Evolutionary conservation across 2,797 vertebrate species (phyloP).

Genomic region (Etheostoma nigrum): DNA sequence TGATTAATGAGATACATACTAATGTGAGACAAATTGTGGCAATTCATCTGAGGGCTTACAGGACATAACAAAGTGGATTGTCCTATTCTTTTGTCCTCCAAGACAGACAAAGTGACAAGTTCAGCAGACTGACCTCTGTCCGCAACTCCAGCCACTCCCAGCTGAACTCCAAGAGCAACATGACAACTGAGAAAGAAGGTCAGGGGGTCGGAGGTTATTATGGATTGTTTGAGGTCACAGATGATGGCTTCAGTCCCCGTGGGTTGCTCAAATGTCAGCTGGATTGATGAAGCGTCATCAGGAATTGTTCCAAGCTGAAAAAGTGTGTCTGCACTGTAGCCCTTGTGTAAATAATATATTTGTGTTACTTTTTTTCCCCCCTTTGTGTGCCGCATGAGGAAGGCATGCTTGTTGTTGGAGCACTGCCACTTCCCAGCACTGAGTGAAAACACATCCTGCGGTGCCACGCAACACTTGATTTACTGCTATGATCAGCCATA

Average conservation of each 20-base stretch:
- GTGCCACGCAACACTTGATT: slow-evolving; percentile 71
- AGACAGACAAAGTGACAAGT: slow-evolving; percentile 35
- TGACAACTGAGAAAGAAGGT: slow-evolving; percentile 62
- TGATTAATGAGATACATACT: background rate
- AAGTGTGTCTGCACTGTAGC: slow-evolving; percentile 19
- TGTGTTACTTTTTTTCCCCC: slow-evolving; percentile 1
- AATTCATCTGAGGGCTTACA: background rate
- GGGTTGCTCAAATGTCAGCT: slow-evolving; percentile 65
- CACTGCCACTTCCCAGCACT: slow-evolving; percentile 65
- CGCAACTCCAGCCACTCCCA: slow-evolving; percentile 17
- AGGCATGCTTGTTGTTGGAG: slow-evolving; percentile 65
- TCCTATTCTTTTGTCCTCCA: slow-evolving; percentile 17
- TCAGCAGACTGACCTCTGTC: slow-evolving; percentile 6
- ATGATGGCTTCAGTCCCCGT: slow-evolving; percentile 29
- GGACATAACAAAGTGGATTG: background rate
- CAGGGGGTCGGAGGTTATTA: slow-evolving; percentile 62
- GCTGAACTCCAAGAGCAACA: slow-evolving; percentile 33
- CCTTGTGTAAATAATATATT: slow-evolving; percentile 42
- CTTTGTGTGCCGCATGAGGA: slow-evolving; percentile 22
- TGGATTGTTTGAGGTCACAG: slow-evolving; percentile 57
- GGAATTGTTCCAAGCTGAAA: slow-evolving; percentile 31
- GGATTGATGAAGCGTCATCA: slow-evolving; percentile 30
- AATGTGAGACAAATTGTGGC: background rate
- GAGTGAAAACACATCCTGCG: slow-evolving; percentile 44
- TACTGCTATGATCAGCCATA: slow-evolving; percentile 59